These are phyloP conservation scores for Papilio helenus DNA, from an alignment of 1,140 invertebrate genomes.

Conservation along the genomic window DNA sequence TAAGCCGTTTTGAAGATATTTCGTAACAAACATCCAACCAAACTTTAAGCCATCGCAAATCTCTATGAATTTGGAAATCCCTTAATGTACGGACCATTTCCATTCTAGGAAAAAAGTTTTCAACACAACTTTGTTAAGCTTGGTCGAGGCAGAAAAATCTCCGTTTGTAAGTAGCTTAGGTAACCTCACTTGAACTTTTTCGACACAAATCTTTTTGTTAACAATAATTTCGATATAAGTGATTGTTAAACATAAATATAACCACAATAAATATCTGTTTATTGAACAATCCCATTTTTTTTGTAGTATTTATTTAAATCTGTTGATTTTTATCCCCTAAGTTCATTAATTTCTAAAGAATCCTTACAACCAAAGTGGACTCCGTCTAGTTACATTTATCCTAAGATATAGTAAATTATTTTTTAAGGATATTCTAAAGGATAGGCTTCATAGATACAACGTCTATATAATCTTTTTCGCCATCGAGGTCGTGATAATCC, in stretches of 20 bases:
- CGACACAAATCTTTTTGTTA: not conserved
- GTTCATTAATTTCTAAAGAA: not conserved
- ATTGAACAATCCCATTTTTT: too few relatives aligned
- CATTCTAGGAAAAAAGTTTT: not conserved
- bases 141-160: not conserved
- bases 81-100: slow-evolving; percentile 2
- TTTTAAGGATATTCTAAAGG: too few relatives aligned
- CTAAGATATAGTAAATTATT: not conserved
- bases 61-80: not conserved
- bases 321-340: too few relatives aligned
- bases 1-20: too few relatives aligned
- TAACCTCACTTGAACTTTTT: not conserved
- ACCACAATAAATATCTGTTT: not conserved
- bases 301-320: too few relatives aligned
- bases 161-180: slow-evolving; percentile 1
- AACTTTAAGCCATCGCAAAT: not conserved
- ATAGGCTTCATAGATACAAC: too few relatives aligned
- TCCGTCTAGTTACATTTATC: not conserved
- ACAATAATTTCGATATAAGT: not conserved
- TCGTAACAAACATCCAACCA: too few relatives aligned
- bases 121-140: not conserved
- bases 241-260: not conserved
- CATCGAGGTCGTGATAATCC: not conserved
- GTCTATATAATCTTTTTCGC: not conserved
- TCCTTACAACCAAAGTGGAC: not conserved